phyloP scores from a whole-genome alignment of 2,797 vertebrate species.

The Enteromius fasciolatus region DNA sequence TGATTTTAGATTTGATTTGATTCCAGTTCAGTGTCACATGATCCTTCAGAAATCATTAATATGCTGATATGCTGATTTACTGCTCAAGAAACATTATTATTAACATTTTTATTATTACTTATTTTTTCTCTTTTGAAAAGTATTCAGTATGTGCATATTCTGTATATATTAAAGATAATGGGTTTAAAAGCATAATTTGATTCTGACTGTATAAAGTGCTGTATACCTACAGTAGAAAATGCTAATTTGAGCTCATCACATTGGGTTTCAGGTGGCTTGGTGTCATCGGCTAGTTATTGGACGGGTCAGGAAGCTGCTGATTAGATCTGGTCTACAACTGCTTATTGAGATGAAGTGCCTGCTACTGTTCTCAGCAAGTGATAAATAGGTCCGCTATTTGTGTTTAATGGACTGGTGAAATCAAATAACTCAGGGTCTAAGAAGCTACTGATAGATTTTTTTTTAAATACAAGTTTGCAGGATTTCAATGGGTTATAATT shows the following conservation, averaged over 20 bases:
- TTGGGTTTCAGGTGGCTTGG: conserved; percentile 1
- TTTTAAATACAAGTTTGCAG: background rate
- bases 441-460: background rate
- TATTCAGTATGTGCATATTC: background rate
- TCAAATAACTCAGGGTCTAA: conserved; percentile 24
- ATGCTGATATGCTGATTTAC: background rate
- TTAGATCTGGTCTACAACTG: conserved; percentile 15
- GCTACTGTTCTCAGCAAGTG: conserved; percentile 33
- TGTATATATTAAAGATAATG: background rate
- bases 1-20: background rate
- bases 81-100: background rate
- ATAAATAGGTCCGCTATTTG: conserved; percentile 15
- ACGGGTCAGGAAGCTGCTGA: conserved; percentile 8
- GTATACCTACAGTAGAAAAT: background rate
- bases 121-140: background rate
- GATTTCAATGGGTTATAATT: background rate
- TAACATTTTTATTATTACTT: background rate
- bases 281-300: background rate
- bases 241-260: background rate
- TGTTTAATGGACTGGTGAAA: conserved; percentile 37
- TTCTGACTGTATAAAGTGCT: background rate
- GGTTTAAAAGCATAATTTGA: background rate
- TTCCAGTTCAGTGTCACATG: background rate
- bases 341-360: conserved; percentile 42
- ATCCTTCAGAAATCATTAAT: background rate